phyloP scores from a whole-genome alignment of 1,140 invertebrate species.

The Ceratitis capitata region DNA sequence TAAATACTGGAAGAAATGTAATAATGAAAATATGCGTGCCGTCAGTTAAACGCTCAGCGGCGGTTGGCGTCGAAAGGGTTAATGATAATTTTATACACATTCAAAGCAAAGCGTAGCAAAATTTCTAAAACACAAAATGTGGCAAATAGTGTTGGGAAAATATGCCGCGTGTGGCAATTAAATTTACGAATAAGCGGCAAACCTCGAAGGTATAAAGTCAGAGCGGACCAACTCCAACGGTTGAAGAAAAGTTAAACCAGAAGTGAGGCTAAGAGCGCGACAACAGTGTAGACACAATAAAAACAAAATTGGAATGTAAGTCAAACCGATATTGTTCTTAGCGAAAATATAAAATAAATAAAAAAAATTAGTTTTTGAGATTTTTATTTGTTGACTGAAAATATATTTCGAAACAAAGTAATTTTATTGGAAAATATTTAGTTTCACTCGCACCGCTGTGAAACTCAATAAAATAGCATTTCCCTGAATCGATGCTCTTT shows the following conservation, averaged over 20 bases:
- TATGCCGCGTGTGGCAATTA: neutral
- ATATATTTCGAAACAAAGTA: neutral
- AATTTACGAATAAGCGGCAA: neutral
- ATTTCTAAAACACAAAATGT: neutral
- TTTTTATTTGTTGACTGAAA: neutral
- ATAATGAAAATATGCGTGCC: neutral
- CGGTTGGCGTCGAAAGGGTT: neutral
- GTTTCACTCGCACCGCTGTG: too few species aligned
- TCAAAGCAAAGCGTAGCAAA: neutral
- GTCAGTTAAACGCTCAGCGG: neutral
- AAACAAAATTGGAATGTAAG: neutral
- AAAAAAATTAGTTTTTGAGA: neutral
- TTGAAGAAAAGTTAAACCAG: neutral
- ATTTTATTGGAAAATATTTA: neutral
- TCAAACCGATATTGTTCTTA: neutral
- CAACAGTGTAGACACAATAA: neutral
- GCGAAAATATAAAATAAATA: neutral
- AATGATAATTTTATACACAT: neutral
- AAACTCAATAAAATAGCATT: neutral
- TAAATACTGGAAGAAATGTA: neutral
- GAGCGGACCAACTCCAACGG: neutral
- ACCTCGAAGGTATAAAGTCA: conserved; percentile 20
- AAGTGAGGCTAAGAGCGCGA: neutral
- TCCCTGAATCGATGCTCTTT: neutral
- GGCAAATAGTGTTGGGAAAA: neutral